Base-by-base conservation (phyloP, 1,140 invertebrate species). In the Drosophila burlai region DNA sequence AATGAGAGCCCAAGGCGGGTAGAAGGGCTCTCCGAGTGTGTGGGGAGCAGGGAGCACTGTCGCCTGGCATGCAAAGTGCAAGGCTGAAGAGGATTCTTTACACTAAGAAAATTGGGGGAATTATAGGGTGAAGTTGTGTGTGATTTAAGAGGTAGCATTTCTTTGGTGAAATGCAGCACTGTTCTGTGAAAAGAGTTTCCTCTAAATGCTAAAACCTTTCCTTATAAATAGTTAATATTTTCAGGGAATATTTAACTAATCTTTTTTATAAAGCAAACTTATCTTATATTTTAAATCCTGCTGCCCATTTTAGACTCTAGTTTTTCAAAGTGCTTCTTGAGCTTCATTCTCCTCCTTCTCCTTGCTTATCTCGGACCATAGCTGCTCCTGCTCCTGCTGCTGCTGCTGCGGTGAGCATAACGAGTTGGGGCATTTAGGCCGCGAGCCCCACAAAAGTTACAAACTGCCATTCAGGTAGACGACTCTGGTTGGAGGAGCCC, bases 371-470 rank as follows among this genome's bases (percentile, higher is more conserved):
- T 83, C 15, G 47, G 36, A 34, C 52, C 36, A 31, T 29, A 65
- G 49, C 62, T 62, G 45, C 42, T 52, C 18, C 52, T 55, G 55
- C 43, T 45, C 40, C 67, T 67, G 80, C 80, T 73, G 73, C 58
- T 45, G 45, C 67, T 67, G 80, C 80, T 74, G 73, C 58, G 81
- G 54, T 73, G 67, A 85, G 65, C 82, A 81, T 85, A 85, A 85
- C 82, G 82, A 85, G 82, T 81, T 85, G 66, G 69, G 68, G 69
- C 82, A 85, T 85, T 85, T 78, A 79, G 81, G 75, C 78, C 78
- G 54, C 82, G 61, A 74, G 78, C 78, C 67, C 72, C 81, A 81
- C 57, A 85, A 77, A 81, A 49, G 80, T 57, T 76, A 68, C 74
- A 80, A 80, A 81, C 79, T 82, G 77, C 65, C 59, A 71, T 64